These are phyloP conservation scores for Trissolcus brochymenae DNA, from an alignment of 2,888 invertebrate genomes.

Conservation along the genomic window DNA sequence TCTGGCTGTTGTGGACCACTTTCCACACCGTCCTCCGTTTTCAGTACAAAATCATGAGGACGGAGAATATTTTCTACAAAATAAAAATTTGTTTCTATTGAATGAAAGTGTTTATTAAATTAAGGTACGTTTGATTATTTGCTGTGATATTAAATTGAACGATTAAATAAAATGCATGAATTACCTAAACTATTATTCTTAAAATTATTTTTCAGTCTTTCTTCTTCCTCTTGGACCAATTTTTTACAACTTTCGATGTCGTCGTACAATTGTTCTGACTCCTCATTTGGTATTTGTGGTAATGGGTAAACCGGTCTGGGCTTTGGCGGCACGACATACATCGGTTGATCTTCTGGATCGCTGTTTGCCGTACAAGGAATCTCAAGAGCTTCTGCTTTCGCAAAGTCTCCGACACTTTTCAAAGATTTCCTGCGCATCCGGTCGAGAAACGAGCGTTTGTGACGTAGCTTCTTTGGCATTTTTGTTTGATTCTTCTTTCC, in stretches of 20 bases:
- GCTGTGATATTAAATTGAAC: too few species aligned
- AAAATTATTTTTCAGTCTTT: conserved; percentile 32
- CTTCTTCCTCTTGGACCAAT: conserved; percentile 29
- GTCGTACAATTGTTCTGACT: conserved; percentile 67
- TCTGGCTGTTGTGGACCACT: conserved; percentile 65
- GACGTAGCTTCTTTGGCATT: conserved; percentile 16
- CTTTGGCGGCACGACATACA: conserved; percentile 69
- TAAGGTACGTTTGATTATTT: too few species aligned
- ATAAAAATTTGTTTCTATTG: neutral
- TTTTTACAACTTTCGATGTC: conserved; percentile 64
- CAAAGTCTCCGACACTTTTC: conserved; percentile 53
- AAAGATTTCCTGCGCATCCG: conserved; percentile 62
- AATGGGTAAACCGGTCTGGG: conserved; percentile 67
- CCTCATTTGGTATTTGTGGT: conserved; percentile 49
- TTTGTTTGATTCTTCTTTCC: conserved; percentile 2
- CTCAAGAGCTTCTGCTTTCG: conserved; percentile 7
- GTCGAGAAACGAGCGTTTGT: conserved; percentile 68
- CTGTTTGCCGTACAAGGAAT: conserved; percentile 17
- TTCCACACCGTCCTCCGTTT: conserved; percentile 48
- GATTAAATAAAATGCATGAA: neutral
- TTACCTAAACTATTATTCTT: conserved; percentile 27
- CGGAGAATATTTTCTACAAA: conserved; percentile 4
- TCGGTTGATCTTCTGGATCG: conserved; percentile 55
- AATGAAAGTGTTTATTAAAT: too few species aligned
- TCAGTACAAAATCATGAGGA: neutral